Base-by-base conservation (phyloP, 1,140 invertebrate genomes). In the Pogonognathellus flavescens region DNA sequence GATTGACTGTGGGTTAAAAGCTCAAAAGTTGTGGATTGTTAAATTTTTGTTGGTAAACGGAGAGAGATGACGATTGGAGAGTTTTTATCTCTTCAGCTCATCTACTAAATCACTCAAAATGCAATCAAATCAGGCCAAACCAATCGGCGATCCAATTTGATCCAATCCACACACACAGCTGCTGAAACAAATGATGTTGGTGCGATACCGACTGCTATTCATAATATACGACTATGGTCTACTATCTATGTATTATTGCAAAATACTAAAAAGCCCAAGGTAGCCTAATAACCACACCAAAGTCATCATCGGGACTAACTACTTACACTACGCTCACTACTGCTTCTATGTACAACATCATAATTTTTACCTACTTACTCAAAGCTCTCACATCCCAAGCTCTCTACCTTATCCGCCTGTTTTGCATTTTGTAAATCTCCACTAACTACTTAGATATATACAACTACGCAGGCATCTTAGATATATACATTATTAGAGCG, bases 71-170 rank as follows among this genome's bases (percentile, higher is more conserved):
- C 41, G 70, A 76, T 76, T 41, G 70, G 70, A 76, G 25, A 76
- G 70, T 50, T 31, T n/a, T 76, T 76, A 76, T 76, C 70, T 76
- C 31, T 76, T 41, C 25, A 76, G 41, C 70, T 41, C 70, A 76
- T 76, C 70, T 50, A 76, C 70, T 76, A 76, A 76, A 76, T 76
- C 70, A 76, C 70, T 76, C 70, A 76, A 76, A 76, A 76, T 50
- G 70, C 70, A 76, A 76, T 76, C 70, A 76, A 76, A 76, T 76
- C 70, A 76, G 70, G 70, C 70, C 70, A 76, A 76, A 76, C 70
- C 70, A 76, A 76, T 76, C 70, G 70, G 70, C 70, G 49, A 76
- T 66, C 62, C 62, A 66, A 66, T 66, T 66, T 25, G 18, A 66
- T 66, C 20, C 62, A 66, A 66, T 76, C 70, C 41, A 76, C 41